These are phyloP conservation scores for Dreissena rostriformis DNA, from an alignment of 1,140 invertebrate species.

Conservation along the genomic window DNA sequence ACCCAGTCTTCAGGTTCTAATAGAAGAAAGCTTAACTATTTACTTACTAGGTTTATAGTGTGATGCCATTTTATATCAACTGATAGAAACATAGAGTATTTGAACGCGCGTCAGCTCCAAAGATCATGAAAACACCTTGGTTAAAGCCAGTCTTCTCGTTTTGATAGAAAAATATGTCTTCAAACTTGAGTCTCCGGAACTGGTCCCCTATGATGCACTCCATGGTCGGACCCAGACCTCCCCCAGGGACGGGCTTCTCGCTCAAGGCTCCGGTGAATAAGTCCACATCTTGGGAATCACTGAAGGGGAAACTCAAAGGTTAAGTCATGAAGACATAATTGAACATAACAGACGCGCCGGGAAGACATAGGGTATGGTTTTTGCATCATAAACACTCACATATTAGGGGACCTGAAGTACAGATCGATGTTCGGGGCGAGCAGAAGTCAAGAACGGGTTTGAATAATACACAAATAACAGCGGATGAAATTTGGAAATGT, in stretches of 20 bases:
- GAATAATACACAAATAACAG: too few relatives aligned
- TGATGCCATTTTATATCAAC: background rate
- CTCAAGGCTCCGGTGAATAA: slow-evolving; percentile 86
- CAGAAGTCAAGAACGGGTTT: too few relatives aligned
- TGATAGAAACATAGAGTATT: background rate
- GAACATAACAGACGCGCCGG: too few relatives aligned
- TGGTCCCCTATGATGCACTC: slow-evolving; percentile 97
- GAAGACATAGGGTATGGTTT: too few relatives aligned
- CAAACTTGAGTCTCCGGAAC: slow-evolving; percentile 92
- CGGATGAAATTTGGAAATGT: too few relatives aligned
- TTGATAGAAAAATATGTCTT: slow-evolving; percentile 98
- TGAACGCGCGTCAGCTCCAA: background rate
- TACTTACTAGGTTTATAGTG: background rate
- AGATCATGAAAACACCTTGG: background rate
- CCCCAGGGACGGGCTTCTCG: slow-evolving; percentile 89
- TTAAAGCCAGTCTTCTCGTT: slow-evolving; percentile 78
- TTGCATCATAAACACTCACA: too few relatives aligned
- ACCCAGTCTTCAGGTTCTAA: too few relatives aligned
- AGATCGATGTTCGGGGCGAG: too few relatives aligned
- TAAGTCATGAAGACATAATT: too few relatives aligned
- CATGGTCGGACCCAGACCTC: slow-evolving; percentile 95
- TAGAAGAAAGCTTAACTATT: too few relatives aligned
- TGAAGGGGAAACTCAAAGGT: background rate
- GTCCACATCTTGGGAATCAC: slow-evolving; percentile 33
- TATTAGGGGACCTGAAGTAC: too few relatives aligned